Conservation (phyloP, 2,888 invertebrate genomes). For the Cinara cedri region DNA sequence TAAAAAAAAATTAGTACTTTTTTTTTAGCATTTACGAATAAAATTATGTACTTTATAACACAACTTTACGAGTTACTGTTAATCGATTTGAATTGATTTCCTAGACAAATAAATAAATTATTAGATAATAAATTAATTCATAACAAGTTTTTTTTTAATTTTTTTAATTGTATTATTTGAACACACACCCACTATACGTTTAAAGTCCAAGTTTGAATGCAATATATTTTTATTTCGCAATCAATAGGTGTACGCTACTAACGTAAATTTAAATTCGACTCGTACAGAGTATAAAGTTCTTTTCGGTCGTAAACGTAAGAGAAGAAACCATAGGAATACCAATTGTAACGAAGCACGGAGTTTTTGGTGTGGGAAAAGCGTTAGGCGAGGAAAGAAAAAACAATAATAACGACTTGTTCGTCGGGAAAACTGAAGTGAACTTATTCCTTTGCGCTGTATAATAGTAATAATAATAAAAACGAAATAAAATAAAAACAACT, state of each 20-base stretch:
- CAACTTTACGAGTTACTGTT: too few species aligned
- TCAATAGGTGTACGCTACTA: not conserved
- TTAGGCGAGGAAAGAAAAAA: constrained; percentile 25
- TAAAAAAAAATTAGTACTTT: too few species aligned
- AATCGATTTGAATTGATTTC: too few species aligned
- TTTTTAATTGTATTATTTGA: too few species aligned
- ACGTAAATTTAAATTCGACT: constrained; percentile 27
- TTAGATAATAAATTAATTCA: too few species aligned
- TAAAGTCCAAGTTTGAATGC: too few species aligned
- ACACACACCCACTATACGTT: too few species aligned
- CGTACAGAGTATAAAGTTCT: not conserved
- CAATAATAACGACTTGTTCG: constrained; percentile 51
- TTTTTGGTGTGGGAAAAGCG: constrained; percentile 15
- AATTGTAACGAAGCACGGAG: constrained; percentile 6
- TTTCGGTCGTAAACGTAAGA: constrained; percentile 12
- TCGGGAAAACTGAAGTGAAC: constrained; percentile 47
- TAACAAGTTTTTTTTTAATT: too few species aligned
- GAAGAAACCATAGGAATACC: constrained; percentile 8
- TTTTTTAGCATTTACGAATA: too few species aligned
- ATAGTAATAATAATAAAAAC: not conserved
- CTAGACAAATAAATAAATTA: too few species aligned
- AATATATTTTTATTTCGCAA: constrained; percentile 14
- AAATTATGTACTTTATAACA: too few species aligned
- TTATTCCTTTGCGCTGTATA: constrained; percentile 21
- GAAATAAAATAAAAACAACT: constrained; percentile 7